phyloP scores from a whole-genome alignment of 1,140 invertebrate genomes.

The Cecropterus lyciades region DNA sequence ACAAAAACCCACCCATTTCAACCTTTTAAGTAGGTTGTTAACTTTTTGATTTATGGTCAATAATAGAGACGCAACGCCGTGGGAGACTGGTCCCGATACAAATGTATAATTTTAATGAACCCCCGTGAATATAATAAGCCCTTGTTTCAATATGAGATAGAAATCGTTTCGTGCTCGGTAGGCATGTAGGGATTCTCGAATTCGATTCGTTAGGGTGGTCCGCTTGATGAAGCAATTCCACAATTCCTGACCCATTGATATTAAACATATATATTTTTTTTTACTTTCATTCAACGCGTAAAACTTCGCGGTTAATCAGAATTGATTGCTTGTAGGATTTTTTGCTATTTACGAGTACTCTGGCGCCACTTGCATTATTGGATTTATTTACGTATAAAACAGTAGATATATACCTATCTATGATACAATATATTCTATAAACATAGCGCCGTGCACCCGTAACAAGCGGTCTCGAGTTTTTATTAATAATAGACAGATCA shows the following conservation, averaged over 20 bases:
- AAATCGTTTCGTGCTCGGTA: conserved; percentile 45
- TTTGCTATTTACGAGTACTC: conserved; percentile 41
- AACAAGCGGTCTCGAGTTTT: conserved; percentile 37
- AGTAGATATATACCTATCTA: no score
- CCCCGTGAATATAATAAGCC: conserved; percentile 71
- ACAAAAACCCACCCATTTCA: conserved; percentile 76
- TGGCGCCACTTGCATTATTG: conserved; percentile 43
- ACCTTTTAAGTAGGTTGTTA: conserved; percentile 84
- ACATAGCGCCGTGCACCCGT: conserved; percentile 3
- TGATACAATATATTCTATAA: conserved; percentile 13
- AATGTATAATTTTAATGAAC: conserved; percentile 79
- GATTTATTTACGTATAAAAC: background rate
- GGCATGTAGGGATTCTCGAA: conserved; percentile 20
- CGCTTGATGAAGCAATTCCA: conserved; percentile 37
- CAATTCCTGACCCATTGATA: conserved; percentile 20
- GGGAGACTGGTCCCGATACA: conserved; percentile 76
- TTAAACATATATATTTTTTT: conserved; percentile 39
- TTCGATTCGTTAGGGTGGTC: conserved; percentile 58
- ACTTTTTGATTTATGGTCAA: conserved; percentile 83
- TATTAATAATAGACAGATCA: conserved; percentile 42
- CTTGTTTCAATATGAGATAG: conserved; percentile 56
- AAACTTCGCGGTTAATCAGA: conserved; percentile 49
- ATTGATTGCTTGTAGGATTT: conserved; percentile 43
- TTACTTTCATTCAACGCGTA: conserved; percentile 36
- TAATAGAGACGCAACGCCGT: conserved; percentile 83